Evolutionary conservation across 1,140 invertebrate species (phyloP).

Genomic region (Musca vetustissima): DNA sequence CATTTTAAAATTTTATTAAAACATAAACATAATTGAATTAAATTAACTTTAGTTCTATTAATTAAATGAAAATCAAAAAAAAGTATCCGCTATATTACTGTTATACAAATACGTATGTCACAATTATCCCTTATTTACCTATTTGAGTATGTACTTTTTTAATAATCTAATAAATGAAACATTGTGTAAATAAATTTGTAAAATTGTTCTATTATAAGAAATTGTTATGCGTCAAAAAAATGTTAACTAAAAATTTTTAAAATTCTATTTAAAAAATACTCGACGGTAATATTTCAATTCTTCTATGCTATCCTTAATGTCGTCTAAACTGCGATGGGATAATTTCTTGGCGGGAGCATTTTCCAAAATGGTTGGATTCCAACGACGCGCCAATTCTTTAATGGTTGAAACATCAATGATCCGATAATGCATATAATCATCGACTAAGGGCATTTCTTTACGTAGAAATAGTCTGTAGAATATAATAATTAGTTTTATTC

Average conservation of each 20-base stretch:
- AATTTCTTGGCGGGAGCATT: slow-evolving; percentile 66
- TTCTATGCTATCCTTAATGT: slow-evolving; percentile 83
- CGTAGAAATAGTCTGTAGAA: slow-evolving; percentile 66
- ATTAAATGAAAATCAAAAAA: no score
- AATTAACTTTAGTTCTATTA: no score
- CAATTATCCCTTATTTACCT: no score
- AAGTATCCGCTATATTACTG: no score
- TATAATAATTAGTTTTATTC: not conserved
- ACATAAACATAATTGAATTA: no score
- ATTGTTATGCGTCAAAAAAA: no score
- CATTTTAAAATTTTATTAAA: no score
- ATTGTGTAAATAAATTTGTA: no score
- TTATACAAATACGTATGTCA: no score
- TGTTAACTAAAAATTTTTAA: not conserved
- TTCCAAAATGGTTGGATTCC: slow-evolving; percentile 67
- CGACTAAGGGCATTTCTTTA: slow-evolving; percentile 74
- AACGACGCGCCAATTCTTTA: slow-evolving; percentile 81
- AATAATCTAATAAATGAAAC: no score
- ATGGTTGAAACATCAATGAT: slow-evolving; percentile 90
- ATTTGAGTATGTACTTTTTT: no score
- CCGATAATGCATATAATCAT: slow-evolving; percentile 87
- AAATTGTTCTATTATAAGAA: no score
- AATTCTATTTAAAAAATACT: slow-evolving; percentile 58
- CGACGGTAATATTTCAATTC: slow-evolving; percentile 78
- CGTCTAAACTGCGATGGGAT: slow-evolving; percentile 75